Evolutionary conservation across 2,113 vertebrate species (phyloP).

Genomic region (Salvelinus alpinus): DNA sequence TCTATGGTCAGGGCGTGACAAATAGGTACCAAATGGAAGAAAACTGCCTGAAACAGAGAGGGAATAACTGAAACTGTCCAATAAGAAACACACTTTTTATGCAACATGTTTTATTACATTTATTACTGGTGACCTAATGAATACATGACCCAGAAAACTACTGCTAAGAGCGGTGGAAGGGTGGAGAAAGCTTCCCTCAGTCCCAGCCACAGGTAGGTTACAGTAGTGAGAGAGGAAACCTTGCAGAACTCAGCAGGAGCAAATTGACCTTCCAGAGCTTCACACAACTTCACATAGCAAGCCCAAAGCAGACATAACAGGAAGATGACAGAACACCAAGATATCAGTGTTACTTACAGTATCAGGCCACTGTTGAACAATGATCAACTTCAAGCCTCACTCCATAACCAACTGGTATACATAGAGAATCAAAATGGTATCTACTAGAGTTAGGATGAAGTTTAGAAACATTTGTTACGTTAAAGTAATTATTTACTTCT

Average conservation of each 20-base stretch:
- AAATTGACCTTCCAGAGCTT: not conserved
- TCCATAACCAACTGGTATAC: not conserved
- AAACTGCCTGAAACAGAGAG: too few relatives aligned
- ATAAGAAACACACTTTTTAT: too few relatives aligned
- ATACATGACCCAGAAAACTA: too few relatives aligned
- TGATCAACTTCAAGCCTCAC: not conserved
- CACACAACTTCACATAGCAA: not conserved
- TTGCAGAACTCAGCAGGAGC: not conserved
- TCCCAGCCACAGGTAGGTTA: not conserved
- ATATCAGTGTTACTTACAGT: slow-evolving; percentile 4
- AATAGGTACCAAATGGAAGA: too few relatives aligned
- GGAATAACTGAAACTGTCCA: too few relatives aligned
- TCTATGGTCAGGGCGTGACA: too few relatives aligned
- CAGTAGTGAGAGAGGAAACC: not conserved
- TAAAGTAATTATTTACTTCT: not conserved
- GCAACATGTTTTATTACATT: too few relatives aligned
- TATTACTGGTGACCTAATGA: too few relatives aligned
- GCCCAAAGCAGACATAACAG: slow-evolving; percentile 22
- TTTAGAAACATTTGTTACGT: not conserved
- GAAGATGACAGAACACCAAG: slow-evolving; percentile 36
- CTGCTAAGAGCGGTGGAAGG: not conserved
- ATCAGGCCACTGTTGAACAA: not conserved
- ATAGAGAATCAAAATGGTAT: not conserved
- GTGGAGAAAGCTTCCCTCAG: not conserved
- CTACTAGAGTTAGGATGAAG: not conserved